A percentile compares a stretch with the other conserved stretches of the same genome.
These are phyloP conservation scores for Cataglyphis altisquamis DNA, from an alignment of 2,888 invertebrate genomes.

Conservation along the genomic window DNA sequence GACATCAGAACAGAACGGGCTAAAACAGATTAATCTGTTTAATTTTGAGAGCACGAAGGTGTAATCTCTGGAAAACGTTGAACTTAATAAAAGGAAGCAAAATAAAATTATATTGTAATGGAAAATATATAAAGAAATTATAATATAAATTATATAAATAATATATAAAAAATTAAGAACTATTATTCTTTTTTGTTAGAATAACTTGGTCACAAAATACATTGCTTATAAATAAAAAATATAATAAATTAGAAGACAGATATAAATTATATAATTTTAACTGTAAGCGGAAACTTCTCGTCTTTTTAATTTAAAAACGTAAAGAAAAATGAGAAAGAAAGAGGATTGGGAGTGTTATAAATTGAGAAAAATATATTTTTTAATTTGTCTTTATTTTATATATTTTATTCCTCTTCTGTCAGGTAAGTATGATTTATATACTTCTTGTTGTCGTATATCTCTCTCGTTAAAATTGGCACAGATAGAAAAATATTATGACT, in stretches of 20 bases:
- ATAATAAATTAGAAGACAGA: neutral
- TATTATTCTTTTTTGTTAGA: neutral
- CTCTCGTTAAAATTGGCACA: neutral
- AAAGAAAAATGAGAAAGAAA: neutral
- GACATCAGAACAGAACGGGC: neutral
- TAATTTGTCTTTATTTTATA: neutral
- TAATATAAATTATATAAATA: neutral
- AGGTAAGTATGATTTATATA: neutral
- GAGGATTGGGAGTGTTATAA: neutral
- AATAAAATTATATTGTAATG: neutral
- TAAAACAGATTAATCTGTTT: neutral
- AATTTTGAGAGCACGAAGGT: neutral
- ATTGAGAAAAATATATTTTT: neutral
- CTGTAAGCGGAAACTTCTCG: neutral
- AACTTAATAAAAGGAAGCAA: constrained; percentile 2
- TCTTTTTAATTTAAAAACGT: neutral
- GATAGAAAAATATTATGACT: neutral
- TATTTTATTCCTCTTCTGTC: neutral
- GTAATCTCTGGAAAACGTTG: neutral
- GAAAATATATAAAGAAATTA: neutral
- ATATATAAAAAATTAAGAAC: neutral
- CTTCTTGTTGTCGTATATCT: neutral
- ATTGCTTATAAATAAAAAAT: neutral
- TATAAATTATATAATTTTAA: neutral
- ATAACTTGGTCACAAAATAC: neutral